phyloP scores from a whole-genome alignment of 2,797 vertebrate genomes.

The Potorous gilbertii region DNA sequence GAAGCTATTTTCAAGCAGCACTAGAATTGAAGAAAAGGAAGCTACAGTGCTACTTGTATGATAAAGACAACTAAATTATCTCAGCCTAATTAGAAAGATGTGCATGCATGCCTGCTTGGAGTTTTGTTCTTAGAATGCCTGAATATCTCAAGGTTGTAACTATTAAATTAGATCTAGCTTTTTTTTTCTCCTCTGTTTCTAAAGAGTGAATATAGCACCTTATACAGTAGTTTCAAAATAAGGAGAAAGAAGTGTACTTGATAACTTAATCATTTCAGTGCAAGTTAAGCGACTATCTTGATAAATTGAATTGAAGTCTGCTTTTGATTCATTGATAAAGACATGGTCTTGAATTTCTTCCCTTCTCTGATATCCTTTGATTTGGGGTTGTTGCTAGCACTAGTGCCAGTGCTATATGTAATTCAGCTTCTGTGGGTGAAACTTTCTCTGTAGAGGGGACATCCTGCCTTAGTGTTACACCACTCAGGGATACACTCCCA shows the following conservation, averaged over 20 bases:
- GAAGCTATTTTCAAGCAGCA: not conserved
- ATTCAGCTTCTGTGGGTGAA: conserved; percentile 92
- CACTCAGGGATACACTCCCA: conserved; percentile 90
- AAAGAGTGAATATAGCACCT: not conserved
- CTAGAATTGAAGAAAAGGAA: not conserved
- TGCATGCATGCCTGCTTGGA: not conserved
- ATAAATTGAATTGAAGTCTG: not conserved
- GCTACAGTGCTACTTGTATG: not conserved
- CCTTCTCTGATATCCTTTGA: too few species aligned
- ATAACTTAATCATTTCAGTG: not conserved
- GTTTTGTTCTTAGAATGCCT: not conserved
- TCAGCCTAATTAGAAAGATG: not conserved
- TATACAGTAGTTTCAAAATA: not conserved
- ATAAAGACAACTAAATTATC: not conserved
- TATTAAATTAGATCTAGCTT: not conserved
- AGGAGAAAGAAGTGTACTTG: not conserved
- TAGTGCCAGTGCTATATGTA: conserved; percentile 92
- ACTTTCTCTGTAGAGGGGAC: conserved; percentile 95
- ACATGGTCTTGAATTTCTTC: not conserved
- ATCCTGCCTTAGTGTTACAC: conserved; percentile 95
- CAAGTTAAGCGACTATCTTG: not conserved
- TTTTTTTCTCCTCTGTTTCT: not conserved
- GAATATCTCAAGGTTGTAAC: not conserved
- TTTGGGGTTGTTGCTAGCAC: not conserved
- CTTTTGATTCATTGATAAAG: not conserved